Conservation (phyloP, 1,140 invertebrate species). For the Galendromus occidentalis region DNA sequence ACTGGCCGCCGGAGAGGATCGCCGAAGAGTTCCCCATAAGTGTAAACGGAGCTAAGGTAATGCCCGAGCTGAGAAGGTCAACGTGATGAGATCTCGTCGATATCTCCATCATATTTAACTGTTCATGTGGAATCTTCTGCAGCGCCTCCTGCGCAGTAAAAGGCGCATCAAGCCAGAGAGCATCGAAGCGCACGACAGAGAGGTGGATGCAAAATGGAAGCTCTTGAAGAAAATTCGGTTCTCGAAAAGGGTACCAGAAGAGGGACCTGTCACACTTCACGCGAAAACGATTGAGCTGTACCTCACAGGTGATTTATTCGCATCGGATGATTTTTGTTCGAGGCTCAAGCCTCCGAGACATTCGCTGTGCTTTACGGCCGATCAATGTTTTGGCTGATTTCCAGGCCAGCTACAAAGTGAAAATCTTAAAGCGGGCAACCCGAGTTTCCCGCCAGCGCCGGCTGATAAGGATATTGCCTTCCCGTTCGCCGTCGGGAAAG, state of each 20-base stretch:
- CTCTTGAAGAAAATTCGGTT: not conserved
- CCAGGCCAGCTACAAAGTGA: not conserved
- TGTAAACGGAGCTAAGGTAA: conserved; percentile 15
- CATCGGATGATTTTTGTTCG: not conserved
- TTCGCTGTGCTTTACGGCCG: not conserved
- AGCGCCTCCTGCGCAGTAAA: not conserved
- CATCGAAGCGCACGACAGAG: not conserved
- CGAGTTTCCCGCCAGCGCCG: not conserved
- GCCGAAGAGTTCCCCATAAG: conserved; percentile 55
- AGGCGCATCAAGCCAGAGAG: not conserved
- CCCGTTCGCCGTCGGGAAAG: not conserved
- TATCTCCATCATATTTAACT: not conserved
- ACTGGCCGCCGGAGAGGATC: conserved; percentile 49
- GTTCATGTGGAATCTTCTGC: not conserved
- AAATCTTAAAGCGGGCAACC: not conserved
- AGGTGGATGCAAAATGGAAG: not conserved
- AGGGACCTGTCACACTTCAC: not conserved
- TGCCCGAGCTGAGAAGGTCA: not conserved
- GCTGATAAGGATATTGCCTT: not conserved
- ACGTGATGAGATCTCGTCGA: not conserved
- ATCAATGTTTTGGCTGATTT: not conserved
- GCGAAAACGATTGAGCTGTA: not conserved
- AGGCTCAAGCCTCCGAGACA: not conserved
- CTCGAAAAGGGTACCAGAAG: not conserved
- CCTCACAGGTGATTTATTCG: not conserved